Evolutionary conservation across 35 echinoderm and acorn worm species (phyloP).

Genomic region (Holothuria glaberrima): DNA sequence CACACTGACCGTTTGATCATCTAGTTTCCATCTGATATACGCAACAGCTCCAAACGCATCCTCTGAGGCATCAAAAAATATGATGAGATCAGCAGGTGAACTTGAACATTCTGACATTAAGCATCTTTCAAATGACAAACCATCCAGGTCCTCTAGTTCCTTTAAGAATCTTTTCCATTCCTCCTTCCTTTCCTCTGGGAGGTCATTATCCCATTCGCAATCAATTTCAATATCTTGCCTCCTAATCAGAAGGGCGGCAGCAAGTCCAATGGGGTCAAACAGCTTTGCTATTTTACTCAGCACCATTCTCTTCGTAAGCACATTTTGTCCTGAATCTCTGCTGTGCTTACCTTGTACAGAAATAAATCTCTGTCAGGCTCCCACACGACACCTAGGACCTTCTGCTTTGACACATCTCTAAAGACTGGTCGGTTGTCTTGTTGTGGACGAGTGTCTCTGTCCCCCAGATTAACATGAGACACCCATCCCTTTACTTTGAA

Average conservation of each 20-base stretch:
- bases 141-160: conserved; percentile 14
- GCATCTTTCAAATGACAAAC: conserved; percentile 14
- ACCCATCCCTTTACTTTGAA: conserved; percentile 72
- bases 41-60: conserved; percentile 56
- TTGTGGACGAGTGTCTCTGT: neutral
- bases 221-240: conserved; percentile 13
- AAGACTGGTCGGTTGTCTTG: no score
- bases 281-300: no score
- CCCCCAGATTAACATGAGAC: conserved; percentile 24
- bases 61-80: conserved; percentile 63
- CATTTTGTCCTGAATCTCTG: neutral
- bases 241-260: neutral
- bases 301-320: no score
- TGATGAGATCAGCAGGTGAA: neutral
- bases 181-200: neutral
- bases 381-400: conserved; percentile 50
- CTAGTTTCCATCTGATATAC: conserved; percentile 35
- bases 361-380: conserved; percentile 12
- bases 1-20: neutral
- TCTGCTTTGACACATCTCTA: no score
- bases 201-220: conserved; percentile 11
- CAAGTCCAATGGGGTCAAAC: conserved; percentile 53
- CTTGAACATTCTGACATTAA: neutral
- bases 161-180: conserved; percentile 39
- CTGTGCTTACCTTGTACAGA: neutral